Evolutionary conservation across 1,140 invertebrate genomes (phyloP), one percentile per base, ranked within the genome.

Genomic region (Trissolcus basalis): DNA sequence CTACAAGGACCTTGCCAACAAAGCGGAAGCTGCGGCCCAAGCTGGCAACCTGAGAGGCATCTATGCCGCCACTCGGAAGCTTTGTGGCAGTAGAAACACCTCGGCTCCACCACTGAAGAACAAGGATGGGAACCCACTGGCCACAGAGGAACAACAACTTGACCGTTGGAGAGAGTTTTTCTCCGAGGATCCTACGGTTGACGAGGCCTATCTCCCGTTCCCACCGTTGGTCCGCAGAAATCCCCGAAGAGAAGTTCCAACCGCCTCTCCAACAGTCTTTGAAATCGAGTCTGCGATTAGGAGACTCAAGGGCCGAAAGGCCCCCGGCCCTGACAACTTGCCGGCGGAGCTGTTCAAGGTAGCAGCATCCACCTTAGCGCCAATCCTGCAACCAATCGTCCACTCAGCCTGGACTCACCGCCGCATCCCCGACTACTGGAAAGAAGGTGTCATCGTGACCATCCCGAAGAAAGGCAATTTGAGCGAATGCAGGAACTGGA

Each of bases 361-460:
- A n/a, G 16, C 45, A 47, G 10, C 45, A 47, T 5, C 14, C 14
- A 14, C 14, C 45, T 15, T 47, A 14, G 45, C 45, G 14, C 14
- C 14, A 10, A 47, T 47, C 14, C 14, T 47, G 45, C 45, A 47
- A 10, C 16, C 45, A 15, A 47, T 19, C 16, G 16, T 47, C 45
- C 45, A 47, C 5, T 15, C 14, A 47, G 45, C 3, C 45, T 47
- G 45, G 45, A 47, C 45, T 11, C 45, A 47, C n/a, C n/a, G n/a
- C n/a, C 33, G 10, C 10, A 35, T 35, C 9, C 45, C 51, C 35
- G 36, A 55, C 51, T 1, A 39, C 9, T 55, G 51, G 51, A 55
- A 55, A 27, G 51, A 55, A 55, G 51, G 51, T 55, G 51, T 41
- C 36, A 55, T 43, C n/a, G 51, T 55, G 51, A 54, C 51, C 35